A percentile compares a stretch with the other conserved stretches of the same genome.
These are phyloP conservation scores for Ormyrus nitidulus DNA, from an alignment of 2,888 invertebrate genomes.

Conservation along the genomic window DNA sequence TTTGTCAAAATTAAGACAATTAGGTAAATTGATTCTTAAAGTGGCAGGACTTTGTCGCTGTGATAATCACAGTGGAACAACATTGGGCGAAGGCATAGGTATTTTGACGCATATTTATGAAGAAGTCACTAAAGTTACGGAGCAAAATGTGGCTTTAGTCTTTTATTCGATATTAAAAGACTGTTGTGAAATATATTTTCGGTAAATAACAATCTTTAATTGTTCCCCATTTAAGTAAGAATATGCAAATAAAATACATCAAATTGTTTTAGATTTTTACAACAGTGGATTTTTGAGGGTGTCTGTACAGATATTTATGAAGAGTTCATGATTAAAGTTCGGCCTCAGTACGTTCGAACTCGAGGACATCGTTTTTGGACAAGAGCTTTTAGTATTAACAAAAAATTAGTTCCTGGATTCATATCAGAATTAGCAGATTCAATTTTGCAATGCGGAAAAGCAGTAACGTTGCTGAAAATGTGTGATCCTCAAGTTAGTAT, in stretches of 20 bases:
- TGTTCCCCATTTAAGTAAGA: background rate
- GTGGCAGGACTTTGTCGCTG: conserved; percentile 68
- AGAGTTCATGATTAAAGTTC: conserved; percentile 89
- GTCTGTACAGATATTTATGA: conserved; percentile 86
- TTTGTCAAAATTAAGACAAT: conserved; percentile 63
- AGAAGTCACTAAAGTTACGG: conserved; percentile 79
- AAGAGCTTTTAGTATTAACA: conserved; percentile 79
- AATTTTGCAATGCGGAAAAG: conserved; percentile 86
- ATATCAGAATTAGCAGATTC: conserved; percentile 80
- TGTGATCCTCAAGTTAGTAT: conserved; percentile 82
- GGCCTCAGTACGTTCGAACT: conserved; percentile 81
- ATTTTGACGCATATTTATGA: conserved; percentile 82
- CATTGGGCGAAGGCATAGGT: conserved; percentile 77
- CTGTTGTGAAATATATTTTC: conserved; percentile 80
- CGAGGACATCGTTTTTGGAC: conserved; percentile 83
- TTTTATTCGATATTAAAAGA: conserved; percentile 79
- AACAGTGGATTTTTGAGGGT: conserved; percentile 92
- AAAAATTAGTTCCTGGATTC: conserved; percentile 81
- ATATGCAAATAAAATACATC: background rate
- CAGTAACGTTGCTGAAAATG: conserved; percentile 82
- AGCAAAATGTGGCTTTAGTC: conserved; percentile 77
- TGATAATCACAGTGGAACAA: conserved; percentile 60
- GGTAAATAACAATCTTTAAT: conserved; percentile 72
- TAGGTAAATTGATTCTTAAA: conserved; percentile 66
- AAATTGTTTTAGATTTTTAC: conserved; percentile 79